Evolutionary conservation across 2,888 invertebrate species (phyloP).

Genomic region (Diabrotica balteata): DNA sequence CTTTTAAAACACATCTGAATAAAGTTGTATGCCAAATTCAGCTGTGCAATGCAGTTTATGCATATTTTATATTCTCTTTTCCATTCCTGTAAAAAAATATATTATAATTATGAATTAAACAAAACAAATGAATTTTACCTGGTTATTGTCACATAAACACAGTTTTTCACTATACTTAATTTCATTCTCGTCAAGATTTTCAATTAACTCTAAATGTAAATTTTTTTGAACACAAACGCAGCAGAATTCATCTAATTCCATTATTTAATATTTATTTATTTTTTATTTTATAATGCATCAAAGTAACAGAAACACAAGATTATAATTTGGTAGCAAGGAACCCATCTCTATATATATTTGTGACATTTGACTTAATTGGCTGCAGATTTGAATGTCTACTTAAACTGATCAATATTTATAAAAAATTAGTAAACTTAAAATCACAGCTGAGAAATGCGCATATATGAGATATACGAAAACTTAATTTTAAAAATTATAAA

Average conservation of each 20-base stretch:
- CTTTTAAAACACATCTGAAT: constrained; percentile 41
- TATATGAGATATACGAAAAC: no score
- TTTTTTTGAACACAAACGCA: constrained; percentile 41
- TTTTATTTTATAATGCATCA: no score
- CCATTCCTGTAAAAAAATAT: constrained; percentile 40
- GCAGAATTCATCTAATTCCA: constrained; percentile 36
- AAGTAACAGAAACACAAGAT: no score
- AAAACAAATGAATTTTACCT: constrained; percentile 30
- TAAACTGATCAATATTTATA: no score
- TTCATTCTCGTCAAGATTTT: constrained; percentile 32
- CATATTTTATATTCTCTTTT: constrained; percentile 38
- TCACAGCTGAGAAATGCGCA: no score
- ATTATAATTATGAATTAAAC: not conserved
- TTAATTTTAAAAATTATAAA: no score
- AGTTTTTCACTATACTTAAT: constrained; percentile 41
- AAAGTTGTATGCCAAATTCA: constrained; percentile 40
- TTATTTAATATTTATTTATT: constrained; percentile 26
- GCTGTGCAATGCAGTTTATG: constrained; percentile 36
- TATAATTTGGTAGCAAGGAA: no score
- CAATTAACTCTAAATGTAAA: constrained; percentile 30
- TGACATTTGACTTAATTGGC: no score
- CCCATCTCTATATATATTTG: no score
- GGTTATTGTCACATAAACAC: constrained; percentile 37
- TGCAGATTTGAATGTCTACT: no score
- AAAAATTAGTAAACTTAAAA: no score